phyloP scores from a whole-genome alignment of 2,888 invertebrate genomes.

The Lasioglossum zephyrum region DNA sequence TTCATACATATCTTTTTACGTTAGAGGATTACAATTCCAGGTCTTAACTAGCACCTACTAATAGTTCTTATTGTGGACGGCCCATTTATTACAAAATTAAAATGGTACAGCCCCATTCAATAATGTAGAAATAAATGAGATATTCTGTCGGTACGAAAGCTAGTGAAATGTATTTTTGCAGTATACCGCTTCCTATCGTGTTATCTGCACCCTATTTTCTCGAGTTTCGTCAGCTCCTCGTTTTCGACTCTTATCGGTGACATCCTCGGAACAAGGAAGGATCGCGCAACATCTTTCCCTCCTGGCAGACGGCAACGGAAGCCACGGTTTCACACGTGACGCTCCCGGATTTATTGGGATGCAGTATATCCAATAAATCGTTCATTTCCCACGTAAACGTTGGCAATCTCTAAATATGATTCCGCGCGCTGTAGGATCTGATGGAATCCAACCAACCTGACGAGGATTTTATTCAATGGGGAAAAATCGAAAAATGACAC shows the following conservation, averaged over 20 bases:
- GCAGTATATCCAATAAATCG: constrained; percentile 62
- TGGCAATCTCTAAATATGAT: constrained; percentile 60
- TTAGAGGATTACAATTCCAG: too few species aligned
- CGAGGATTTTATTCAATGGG: constrained; percentile 50
- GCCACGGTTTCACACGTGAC: constrained; percentile 57
- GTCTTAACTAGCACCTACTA: too few species aligned
- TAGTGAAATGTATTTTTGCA: constrained; percentile 21
- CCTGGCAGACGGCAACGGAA: constrained; percentile 36
- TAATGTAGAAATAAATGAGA: constrained; percentile 29
- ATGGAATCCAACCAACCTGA: constrained; percentile 35
- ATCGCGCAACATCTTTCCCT: constrained; percentile 21
- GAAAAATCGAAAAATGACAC: constrained; percentile 39
- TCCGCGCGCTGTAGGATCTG: constrained; percentile 29
- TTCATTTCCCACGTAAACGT: constrained; percentile 48
- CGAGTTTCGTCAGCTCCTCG: not conserved
- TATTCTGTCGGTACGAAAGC: not conserved
- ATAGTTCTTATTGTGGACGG: too few species aligned
- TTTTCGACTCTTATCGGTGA: constrained; percentile 27
- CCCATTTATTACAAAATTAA: not conserved
- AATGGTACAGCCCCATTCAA: not conserved
- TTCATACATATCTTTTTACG: too few species aligned
- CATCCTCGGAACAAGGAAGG: constrained; percentile 34
- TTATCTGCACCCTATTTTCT: constrained; percentile 24
- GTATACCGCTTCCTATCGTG: not conserved
- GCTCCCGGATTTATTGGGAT: constrained; percentile 52